Percentiles rank a stretch among this genome's conserved stretches.
Evolutionary conservation across 1,140 invertebrate species (phyloP).

Genomic region (Battus philenor): DNA sequence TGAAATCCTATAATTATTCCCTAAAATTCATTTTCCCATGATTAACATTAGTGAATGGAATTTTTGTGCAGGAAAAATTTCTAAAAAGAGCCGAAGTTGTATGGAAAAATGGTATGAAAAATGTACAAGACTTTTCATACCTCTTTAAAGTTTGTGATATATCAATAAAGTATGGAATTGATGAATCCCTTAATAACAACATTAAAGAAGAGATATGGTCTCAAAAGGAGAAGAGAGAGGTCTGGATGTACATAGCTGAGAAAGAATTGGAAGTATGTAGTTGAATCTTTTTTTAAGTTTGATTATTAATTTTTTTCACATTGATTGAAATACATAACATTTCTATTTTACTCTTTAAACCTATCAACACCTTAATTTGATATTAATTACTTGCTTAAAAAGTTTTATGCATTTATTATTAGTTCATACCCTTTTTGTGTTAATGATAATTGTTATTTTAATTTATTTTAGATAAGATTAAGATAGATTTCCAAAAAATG

Average conservation of each 20-base stretch:
- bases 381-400: no score
- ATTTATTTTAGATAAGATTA: no score
- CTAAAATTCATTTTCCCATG: slow-evolving; percentile 21
- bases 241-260: slow-evolving; percentile 56
- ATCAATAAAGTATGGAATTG: slow-evolving; percentile 41
- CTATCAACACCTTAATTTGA: no score
- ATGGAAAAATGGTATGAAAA: slow-evolving; percentile 57
- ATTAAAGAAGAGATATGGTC: slow-evolving; percentile 60
- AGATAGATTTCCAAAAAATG: no score
- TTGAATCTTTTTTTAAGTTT: no score
- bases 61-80: slow-evolving; percentile 57
- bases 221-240: slow-evolving; percentile 37
- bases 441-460: no score
- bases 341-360: neutral
- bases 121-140: slow-evolving; percentile 34
- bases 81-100: slow-evolving; percentile 54
- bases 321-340: neutral
- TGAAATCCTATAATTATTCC: no score
- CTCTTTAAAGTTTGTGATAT: slow-evolving; percentile 53
- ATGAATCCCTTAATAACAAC: slow-evolving; percentile 32
- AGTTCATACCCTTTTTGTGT: no score
- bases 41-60: no score
- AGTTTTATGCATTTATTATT: no score
- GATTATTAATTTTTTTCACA: slow-evolving; percentile 13
- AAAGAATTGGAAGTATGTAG: slow-evolving; percentile 55